phyloP scores from a whole-genome alignment of 2,888 invertebrate species.

The Macaria liturata region DNA sequence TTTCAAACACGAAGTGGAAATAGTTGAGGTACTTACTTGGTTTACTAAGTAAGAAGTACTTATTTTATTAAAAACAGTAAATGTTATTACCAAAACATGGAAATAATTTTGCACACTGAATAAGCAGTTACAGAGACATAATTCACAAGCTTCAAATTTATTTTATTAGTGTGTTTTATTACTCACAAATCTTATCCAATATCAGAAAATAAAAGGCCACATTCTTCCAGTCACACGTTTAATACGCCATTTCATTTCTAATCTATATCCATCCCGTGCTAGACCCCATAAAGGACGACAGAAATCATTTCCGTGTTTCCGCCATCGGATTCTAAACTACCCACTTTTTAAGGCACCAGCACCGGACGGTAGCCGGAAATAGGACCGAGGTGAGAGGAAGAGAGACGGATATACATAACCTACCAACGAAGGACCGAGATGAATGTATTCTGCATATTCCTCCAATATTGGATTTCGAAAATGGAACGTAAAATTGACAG shows the following conservation, averaged over 20 bases:
- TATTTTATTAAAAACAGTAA: too few species aligned
- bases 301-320: conserved; percentile 77
- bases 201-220: too few species aligned
- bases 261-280: conserved; percentile 30
- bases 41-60: too few species aligned
- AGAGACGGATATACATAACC: conserved; percentile 45
- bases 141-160: too few species aligned
- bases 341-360: conserved; percentile 71
- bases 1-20: too few species aligned
- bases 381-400: conserved; percentile 67
- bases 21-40: too few species aligned
- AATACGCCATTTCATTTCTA: conserved; percentile 16
- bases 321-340: conserved; percentile 69
- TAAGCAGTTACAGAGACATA: too few species aligned
- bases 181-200: too few species aligned
- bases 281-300: conserved; percentile 49
- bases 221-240: background rate
- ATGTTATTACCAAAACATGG: too few species aligned
- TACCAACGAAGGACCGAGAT: conserved; percentile 19
- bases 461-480: conserved; percentile 29
- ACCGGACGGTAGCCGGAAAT: conserved; percentile 75
- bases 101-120: too few species aligned
- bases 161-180: too few species aligned
- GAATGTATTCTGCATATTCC: conserved; percentile 17
- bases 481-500: conserved; percentile 28